Evolutionary conservation across 2,888 invertebrate species (phyloP).

Genomic region (Nephrotoma guestfalica): DNA sequence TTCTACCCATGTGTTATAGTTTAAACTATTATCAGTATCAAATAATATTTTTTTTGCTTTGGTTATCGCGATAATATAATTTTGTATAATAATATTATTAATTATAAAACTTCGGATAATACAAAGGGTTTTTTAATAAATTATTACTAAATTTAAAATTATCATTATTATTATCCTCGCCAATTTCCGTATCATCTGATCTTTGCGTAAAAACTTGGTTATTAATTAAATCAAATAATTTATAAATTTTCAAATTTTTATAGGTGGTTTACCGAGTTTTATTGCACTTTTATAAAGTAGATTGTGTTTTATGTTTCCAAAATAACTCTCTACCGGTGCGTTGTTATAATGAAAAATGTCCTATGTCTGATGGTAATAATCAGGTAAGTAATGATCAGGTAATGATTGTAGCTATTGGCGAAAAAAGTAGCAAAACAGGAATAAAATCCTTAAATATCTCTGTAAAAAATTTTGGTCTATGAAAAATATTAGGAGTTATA

Average conservation of each 20-base stretch:
- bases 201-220: neutral
- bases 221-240: neutral
- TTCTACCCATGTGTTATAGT: neutral
- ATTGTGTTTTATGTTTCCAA: neutral
- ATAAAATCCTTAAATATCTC: neutral
- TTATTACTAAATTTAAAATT: neutral
- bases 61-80: neutral
- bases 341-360: neutral
- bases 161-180: neutral
- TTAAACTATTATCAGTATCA: neutral
- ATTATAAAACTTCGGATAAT: neutral
- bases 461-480: neutral
- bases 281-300: neutral
- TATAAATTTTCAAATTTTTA: neutral
- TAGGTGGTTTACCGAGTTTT: neutral
- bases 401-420: neutral
- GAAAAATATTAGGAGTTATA: neutral
- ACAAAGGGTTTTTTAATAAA: neutral
- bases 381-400: too few species aligned
- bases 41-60: neutral
- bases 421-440: neutral
- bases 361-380: too few species aligned
- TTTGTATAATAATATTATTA: neutral
- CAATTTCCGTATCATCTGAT: neutral
- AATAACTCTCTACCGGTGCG: neutral